Conservation (phyloP, 2,888 invertebrate genomes). For the Synanthedon formicaeformis region DNA sequence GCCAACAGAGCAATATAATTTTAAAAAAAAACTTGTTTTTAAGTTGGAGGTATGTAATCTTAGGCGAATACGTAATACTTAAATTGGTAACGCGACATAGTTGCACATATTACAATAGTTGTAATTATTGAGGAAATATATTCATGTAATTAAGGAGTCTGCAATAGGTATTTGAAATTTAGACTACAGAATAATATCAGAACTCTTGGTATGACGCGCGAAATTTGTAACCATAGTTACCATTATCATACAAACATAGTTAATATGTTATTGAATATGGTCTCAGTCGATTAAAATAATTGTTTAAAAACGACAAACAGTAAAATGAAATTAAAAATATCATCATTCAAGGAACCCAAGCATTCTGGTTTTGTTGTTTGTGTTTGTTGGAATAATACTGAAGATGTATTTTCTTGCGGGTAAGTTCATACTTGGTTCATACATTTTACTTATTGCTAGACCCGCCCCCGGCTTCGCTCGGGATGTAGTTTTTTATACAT, state of each 20-base stretch:
- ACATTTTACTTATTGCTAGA: neutral
- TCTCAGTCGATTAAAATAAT: too few species aligned
- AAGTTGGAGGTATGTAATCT: too few species aligned
- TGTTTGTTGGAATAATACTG: constrained; percentile 93
- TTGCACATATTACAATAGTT: too few species aligned
- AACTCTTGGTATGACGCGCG: neutral
- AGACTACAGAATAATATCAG: neutral
- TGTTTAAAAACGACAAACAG: neutral
- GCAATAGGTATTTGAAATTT: neutral
- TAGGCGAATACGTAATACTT: too few species aligned
- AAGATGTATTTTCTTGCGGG: constrained; percentile 94
- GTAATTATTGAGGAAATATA: too few species aligned
- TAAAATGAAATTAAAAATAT: constrained; percentile 85
- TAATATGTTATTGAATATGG: neutral
- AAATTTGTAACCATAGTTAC: constrained; percentile 2
- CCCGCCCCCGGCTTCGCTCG: too few species aligned
- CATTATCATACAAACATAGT: neutral
- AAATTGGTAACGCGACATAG: too few species aligned
- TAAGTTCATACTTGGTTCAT: constrained; percentile 35
- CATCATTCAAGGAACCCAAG: constrained; percentile 79
- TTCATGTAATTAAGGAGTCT: too few species aligned
- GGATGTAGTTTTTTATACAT: too few species aligned
- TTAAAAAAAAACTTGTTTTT: too few species aligned
- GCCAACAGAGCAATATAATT: too few species aligned
- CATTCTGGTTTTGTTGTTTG: constrained; percentile 87